Base-by-base conservation (phyloP, 2,888 invertebrate species). In the Sinodicranocentrus sp. region DNA sequence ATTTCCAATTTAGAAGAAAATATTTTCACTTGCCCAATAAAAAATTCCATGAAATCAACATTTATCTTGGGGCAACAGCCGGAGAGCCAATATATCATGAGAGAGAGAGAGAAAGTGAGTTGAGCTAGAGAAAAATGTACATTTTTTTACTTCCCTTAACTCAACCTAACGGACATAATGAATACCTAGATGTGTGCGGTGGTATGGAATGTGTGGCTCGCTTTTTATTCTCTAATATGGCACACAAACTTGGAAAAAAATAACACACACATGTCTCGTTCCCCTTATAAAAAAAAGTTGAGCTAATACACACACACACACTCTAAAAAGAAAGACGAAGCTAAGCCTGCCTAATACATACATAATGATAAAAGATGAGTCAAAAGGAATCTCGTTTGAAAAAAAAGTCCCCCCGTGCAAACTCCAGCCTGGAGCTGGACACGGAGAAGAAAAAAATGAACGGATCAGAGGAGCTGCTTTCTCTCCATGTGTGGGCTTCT, bases 41-140 rank as follows among this genome's bases (percentile, higher is more conserved):
- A 82, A 72, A 82, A 82, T 82, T 82, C 82, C 73, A 75, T 82
- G 82, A 75, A 82, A 82, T 82, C 82, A 82, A 75, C 82, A 82
- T 82, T 82, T 82, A 82, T 82, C 82, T 82, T 82, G 21, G 54
- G 75, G 82, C 75, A 82, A 75, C 82, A 82, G 82, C 82, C 82
- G 82, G 82, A 82, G 82, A 75, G 44, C 68, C 61, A 73, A 82
- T 82, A 82, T 82, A 75, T 82, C 82, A 82, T 82, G 33, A 61
- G 26, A 67, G 54, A 26, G 44, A 25, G 61, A 61, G 48, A 28
- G 23, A 13, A 3, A 39, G 1, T n/a, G n/a, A n/a, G 13, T 44
- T 72, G 13, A n/a, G 39, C 48, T 57, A 39, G 28, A 19, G 25
- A 48, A 8, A 15, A 3, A n/a, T 43, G 33, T 43, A 13, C 33